Percentiles rank a stretch among this genome's conserved stretches.
phyloP scores from a whole-genome alignment of 2,797 vertebrate species.

The Anabacerthia variegaticeps region DNA sequence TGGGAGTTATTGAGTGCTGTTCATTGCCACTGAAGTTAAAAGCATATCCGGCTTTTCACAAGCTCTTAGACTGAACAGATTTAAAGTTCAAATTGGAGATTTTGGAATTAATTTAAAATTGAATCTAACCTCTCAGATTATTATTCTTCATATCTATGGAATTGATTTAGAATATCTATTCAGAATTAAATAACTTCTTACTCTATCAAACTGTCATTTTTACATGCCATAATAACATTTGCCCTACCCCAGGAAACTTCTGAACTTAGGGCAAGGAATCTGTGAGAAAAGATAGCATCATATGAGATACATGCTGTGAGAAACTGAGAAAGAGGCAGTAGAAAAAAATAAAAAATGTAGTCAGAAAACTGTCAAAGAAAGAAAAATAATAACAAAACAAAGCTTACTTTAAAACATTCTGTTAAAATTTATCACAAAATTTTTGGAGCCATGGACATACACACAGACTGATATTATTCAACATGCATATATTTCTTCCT shows the following conservation, averaged over 20 bases:
- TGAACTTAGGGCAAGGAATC: neutral
- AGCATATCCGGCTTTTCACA: neutral
- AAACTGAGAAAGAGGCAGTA: neutral
- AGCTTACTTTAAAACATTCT: neutral
- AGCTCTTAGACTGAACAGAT: neutral
- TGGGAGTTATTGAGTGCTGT: neutral
- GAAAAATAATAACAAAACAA: neutral
- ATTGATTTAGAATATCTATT: constrained; percentile 2
- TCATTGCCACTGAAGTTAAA: neutral
- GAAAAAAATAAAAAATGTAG: neutral
- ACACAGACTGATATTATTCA: neutral
- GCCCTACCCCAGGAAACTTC: neutral
- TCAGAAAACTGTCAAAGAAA: neutral
- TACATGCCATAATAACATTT: neutral
- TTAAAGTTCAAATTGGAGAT: neutral
- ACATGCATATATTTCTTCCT: neutral
- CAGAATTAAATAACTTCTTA: constrained; percentile 14
- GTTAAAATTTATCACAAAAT: neutral
- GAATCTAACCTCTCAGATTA: neutral
- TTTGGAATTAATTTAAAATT: constrained; percentile 31
- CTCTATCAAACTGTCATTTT: neutral
- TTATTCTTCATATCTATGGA: neutral
- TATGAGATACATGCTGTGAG: neutral
- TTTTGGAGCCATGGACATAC: neutral
- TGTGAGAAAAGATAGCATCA: neutral